phyloP scores from a whole-genome alignment of 2,888 invertebrate species.

The Drymonia ruficornis region DNA sequence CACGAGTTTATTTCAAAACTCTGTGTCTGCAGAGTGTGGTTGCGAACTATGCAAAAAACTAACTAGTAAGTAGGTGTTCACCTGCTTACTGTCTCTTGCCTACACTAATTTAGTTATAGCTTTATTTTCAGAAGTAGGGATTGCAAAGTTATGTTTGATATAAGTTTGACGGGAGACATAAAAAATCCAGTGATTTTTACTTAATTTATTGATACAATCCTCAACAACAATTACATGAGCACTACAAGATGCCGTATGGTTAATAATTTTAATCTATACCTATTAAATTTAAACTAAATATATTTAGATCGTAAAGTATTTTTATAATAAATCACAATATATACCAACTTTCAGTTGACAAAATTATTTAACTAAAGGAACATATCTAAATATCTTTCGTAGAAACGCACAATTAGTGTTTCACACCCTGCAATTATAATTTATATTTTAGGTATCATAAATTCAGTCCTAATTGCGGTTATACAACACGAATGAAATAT shows the following conservation, averaged over 20 bases:
- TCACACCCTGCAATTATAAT: slow-evolving; percentile 60
- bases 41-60: neutral
- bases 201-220: slow-evolving; percentile 81
- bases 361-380: slow-evolving; percentile 74
- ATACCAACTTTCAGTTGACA: slow-evolving; percentile 80
- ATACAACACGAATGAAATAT: neutral
- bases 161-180: slow-evolving; percentile 11
- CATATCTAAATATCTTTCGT: slow-evolving; percentile 61
- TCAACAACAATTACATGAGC: slow-evolving; percentile 80
- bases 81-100: neutral
- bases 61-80: neutral
- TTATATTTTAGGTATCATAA: slow-evolving; percentile 36
- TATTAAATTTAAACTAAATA: slow-evolving; percentile 74
- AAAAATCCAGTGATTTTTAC: slow-evolving; percentile 53
- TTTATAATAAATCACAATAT: slow-evolving; percentile 79
- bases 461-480: slow-evolving; percentile 39
- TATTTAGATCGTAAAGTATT: slow-evolving; percentile 72
- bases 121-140: no score
- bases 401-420: slow-evolving; percentile 62
- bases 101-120: neutral
- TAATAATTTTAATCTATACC: slow-evolving; percentile 70
- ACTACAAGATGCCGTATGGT: slow-evolving; percentile 71
- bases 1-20: slow-evolving; percentile 2
- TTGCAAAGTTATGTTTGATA: neutral
- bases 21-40: neutral